Evolutionary conservation across 92 coral and sea anemone species (phyloP), one percentile per base, ranked within the genome.

Genomic region (Pocillopora meandrina): DNA sequence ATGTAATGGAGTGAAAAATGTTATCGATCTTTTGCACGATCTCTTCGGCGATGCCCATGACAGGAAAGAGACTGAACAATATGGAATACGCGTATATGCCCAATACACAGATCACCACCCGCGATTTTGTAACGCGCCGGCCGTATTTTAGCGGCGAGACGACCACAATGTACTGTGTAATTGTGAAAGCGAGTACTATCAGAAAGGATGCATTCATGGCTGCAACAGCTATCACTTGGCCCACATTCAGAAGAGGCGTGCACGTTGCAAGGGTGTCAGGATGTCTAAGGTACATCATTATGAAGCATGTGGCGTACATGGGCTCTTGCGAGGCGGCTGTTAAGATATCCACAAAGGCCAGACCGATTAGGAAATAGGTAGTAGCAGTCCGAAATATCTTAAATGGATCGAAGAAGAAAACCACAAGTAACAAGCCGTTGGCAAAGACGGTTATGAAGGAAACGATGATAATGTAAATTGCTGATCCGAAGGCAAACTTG

Each of bases 91-190:
- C 62, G 74, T 80, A 88, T 16, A 85, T 77, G 42, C 57, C 42
- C 14, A 64, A 5, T 16, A 61, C 72, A 36, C 75, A 49, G 76
- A 61, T 61, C 6, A 62, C 1, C 49, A 83, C 88, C 2, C 62
- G 73, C 35, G 33, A 47, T 64, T 55, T 88, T 9, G 88, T 88
- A 21, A 88, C 80, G 5, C 17, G 52, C 3, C 88, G 71, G 13
- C 84, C 91, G 36, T 88, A 72, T 2, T 84, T 88, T 16, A 88
- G 71, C 12, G 91, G 91, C 11, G 91, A 84, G 18, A 12, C 52
- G 12, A 88, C 81, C 3, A 70, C 88, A 56, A 88, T 77, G 42
- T 83, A 72, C n/a, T 88, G 88, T 2, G 83, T 64, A 7, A 84
- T 15, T 18, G 91, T 88, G 52, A 88, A 84, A 11, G 81, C 71